These are phyloP conservation scores for Ciconia nigra DNA, from an alignment of 2,797 vertebrate species.

Conservation along the genomic window DNA sequence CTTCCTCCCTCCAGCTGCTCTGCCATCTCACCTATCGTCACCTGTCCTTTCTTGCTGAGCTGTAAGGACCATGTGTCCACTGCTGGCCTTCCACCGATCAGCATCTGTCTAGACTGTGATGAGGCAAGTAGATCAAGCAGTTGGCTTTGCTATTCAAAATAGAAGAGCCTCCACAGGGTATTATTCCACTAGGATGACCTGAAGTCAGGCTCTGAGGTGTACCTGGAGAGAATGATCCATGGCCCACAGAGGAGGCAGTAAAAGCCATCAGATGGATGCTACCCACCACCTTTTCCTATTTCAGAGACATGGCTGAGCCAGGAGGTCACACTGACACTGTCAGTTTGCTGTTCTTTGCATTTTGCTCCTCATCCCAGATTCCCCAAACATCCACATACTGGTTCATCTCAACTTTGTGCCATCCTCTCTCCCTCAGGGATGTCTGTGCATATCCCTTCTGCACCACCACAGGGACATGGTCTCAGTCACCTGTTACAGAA, in stretches of 20 bases:
- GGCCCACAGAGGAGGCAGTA: neutral
- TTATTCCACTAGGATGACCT: neutral
- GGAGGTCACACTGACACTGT: neutral
- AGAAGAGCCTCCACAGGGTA: neutral
- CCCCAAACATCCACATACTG: too few species aligned
- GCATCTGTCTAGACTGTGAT: neutral
- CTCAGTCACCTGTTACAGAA: neutral
- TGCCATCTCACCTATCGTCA: neutral
- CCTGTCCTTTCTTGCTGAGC: neutral
- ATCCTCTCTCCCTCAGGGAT: neutral
- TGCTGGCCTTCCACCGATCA: neutral
- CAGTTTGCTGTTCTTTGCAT: neutral
- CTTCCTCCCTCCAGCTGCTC: neutral
- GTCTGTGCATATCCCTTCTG: neutral
- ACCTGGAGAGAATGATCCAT: neutral
- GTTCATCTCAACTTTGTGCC: neutral
- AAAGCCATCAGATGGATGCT: neutral
- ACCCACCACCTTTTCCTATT: neutral
- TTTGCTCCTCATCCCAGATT: neutral
- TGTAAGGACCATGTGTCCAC: neutral
- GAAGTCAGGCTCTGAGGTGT: neutral
- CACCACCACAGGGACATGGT: neutral
- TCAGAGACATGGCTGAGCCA: neutral
- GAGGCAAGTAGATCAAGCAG: neutral
- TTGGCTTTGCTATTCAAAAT: neutral